Evolutionary conservation across 2,888 invertebrate genomes (phyloP), one percentile per base, ranked within the genome.

Genomic region (Heteropelma amictum): DNA sequence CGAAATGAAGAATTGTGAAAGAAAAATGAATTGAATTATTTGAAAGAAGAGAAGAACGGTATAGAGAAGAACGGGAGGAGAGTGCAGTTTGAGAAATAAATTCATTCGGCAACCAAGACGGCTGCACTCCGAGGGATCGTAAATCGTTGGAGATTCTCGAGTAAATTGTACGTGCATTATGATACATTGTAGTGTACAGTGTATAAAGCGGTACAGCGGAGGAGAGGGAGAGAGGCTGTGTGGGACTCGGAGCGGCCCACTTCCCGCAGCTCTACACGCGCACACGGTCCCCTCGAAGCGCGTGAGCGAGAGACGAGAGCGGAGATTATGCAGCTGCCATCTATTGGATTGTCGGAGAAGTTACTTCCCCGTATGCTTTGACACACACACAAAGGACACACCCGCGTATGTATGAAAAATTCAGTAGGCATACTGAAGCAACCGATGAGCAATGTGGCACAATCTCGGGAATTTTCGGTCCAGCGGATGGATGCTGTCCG

Each of bases 261-360:
- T 72, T 69, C 64, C n/a, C n/a, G n/a, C n/a, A n/a, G n/a, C n/a
- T 33, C 14, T 14, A 14, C 76, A 68, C 53, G 42, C 35, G 61
- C 12, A 28, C 75, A 33, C 45, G 40, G 30, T 69, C 64, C 58
- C 67, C 63, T 69, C 64, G 35, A 58, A 40, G 19, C 47, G 12
- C 54, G 40, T 17, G 30, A 26, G 45, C 23, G 28, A 14, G 42
- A 38, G 71, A 74, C 64, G 65, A 76, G 80, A 82, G 81, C 76
- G 84, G 84, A 84, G 87, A 87, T 87, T 88, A 87, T 86, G 81
- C 84, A 87, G 86, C 87, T 84, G 89, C 89, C 89, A 89, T 89
- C 89, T 89, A 83, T 87, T 83, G 89, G 86, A 72, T 53, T 63
- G 79, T 80, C 82, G 78, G 80, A 83, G 86, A 85, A 86, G 82